These are phyloP conservation scores for Willowsia nigromaculata DNA, from an alignment of 2,888 invertebrate genomes.

Conservation along the genomic window DNA sequence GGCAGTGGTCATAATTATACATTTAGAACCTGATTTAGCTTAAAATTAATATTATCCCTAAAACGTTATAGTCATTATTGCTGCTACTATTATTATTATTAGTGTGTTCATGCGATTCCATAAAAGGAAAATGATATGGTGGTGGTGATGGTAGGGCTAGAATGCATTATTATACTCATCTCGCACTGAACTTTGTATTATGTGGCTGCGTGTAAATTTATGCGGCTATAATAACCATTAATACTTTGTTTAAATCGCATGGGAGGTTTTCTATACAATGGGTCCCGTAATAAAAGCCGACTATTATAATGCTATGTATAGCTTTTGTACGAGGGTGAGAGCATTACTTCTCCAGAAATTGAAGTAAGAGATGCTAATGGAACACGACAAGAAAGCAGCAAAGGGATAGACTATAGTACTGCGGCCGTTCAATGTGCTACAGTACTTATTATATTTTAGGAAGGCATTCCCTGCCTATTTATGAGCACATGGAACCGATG, in stretches of 20 bases:
- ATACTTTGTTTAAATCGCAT: constrained; percentile 69
- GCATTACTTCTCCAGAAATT: constrained; percentile 25
- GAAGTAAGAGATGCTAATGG: constrained; percentile 52
- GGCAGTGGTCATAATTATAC: constrained; percentile 68
- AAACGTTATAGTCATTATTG: not conserved
- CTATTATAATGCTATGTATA: constrained; percentile 37
- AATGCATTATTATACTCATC: constrained; percentile 46
- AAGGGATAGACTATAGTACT: not conserved
- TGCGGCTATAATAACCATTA: constrained; percentile 69
- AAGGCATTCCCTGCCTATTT: constrained; percentile 13
- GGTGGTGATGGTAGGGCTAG: not conserved
- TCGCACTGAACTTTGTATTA: constrained; percentile 20
- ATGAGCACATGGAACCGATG: constrained; percentile 29
- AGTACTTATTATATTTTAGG: constrained; percentile 1
- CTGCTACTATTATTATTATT: constrained; percentile 2
- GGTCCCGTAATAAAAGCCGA: constrained; percentile 36
- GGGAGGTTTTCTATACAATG: constrained; percentile 56
- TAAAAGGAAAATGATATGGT: constrained; percentile 7
- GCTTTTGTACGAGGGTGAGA: not conserved
- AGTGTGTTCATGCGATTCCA: not conserved
- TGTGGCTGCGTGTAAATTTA: constrained; percentile 60
- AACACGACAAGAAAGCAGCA: constrained; percentile 41
- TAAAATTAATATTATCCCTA: constrained; percentile 47
- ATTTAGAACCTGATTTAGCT: constrained; percentile 67
- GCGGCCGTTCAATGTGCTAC: not conserved